Evolutionary conservation across 1,140 invertebrate species (phyloP).

Genomic region (Brachionus rubens): DNA sequence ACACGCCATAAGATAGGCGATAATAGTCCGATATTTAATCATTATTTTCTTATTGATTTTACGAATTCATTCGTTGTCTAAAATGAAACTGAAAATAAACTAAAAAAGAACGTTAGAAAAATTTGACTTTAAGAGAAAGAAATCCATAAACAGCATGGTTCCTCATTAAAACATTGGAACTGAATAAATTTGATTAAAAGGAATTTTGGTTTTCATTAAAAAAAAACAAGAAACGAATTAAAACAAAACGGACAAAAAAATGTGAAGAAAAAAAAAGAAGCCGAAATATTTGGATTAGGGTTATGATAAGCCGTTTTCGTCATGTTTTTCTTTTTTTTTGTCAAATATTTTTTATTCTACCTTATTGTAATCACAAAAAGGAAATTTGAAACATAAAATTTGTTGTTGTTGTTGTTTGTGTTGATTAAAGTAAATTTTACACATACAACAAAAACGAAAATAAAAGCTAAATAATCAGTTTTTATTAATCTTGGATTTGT

Average conservation of each 20-base stretch:
- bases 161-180: neutral
- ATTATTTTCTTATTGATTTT: neutral
- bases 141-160: constrained; percentile 25
- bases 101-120: neutral
- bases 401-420: no score
- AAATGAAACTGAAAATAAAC: neutral
- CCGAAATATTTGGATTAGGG: constrained; percentile 6
- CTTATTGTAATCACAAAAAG: constrained; percentile 8
- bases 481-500: constrained; percentile 16
- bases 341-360: neutral
- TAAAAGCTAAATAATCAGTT: neutral
- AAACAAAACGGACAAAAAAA: neutral
- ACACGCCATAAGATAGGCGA: neutral
- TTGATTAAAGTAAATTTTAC: neutral
- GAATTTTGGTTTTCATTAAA: neutral
- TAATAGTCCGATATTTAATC: constrained; percentile 1
- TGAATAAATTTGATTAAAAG: neutral
- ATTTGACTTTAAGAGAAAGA: no score
- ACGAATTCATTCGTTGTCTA: neutral
- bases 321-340: neutral
- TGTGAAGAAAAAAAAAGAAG: constrained; percentile 3
- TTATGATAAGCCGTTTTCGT: neutral
- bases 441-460: neutral
- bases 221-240: constrained; percentile 10
- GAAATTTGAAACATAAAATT: constrained; percentile 5